Conservation (phyloP, 2,797 vertebrate species). For the Pampus argenteus region DNA sequence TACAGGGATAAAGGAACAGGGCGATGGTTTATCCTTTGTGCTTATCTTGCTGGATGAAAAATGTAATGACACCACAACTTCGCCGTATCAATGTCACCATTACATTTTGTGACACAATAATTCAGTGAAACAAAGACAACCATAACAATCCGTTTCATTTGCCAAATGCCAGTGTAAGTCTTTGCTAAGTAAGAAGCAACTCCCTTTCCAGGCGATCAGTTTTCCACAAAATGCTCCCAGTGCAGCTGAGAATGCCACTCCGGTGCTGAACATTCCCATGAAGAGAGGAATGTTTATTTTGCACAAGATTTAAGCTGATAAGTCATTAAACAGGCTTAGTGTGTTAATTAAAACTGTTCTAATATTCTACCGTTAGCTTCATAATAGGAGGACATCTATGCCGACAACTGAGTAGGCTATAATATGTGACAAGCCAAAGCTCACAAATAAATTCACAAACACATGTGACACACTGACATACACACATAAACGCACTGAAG, state of each 20-base stretch:
- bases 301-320: conserved; percentile 68
- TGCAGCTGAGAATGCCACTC: conserved; percentile 81
- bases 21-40: conserved; percentile 6
- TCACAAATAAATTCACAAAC: conserved; percentile 41
- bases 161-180: conserved; percentile 47
- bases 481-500: conserved; percentile 49
- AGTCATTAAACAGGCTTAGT: conserved; percentile 68
- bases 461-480: conserved; percentile 40
- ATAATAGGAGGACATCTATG: conserved; percentile 52
- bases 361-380: conserved; percentile 76
- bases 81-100: conserved; percentile 23
- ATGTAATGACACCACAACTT: conserved; percentile 13
- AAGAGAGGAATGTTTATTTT: conserved; percentile 73
- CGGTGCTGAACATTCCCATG: conserved; percentile 49
- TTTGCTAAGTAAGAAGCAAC: conserved; percentile 56
- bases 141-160: conserved; percentile 38
- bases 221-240: conserved; percentile 67
- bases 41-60: conserved; percentile 37
- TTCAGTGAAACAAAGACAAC: conserved; percentile 47
- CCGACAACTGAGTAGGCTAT: conserved; percentile 24
- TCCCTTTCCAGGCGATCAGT: conserved; percentile 58
- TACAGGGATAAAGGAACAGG: conserved; percentile 30
- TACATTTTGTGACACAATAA: conserved; percentile 41
- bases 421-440: conserved; percentile 41
- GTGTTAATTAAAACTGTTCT: conserved; percentile 65